phyloP scores from a whole-genome alignment of 2,888 invertebrate genomes.

The Himalopsyche tibetana region DNA sequence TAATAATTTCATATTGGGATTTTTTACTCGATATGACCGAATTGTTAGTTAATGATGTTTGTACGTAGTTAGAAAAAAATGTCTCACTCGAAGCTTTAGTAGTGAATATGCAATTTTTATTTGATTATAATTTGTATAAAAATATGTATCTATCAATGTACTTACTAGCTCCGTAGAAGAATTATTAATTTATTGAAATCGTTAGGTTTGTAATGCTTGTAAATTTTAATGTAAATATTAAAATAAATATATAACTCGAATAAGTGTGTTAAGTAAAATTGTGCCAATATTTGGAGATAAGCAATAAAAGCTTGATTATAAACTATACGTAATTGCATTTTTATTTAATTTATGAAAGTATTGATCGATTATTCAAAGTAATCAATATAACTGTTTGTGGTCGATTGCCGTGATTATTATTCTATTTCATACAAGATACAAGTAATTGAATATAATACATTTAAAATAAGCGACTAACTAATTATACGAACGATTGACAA shows the following conservation, averaged over 20 bases:
- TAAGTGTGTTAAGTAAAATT: slow-evolving; percentile 31
- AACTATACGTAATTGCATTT: not conserved
- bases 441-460: too few species aligned
- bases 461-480: too few species aligned
- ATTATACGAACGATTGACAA: too few species aligned
- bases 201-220: slow-evolving; percentile 39
- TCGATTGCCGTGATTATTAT: too few species aligned
- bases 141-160: slow-evolving; percentile 21
- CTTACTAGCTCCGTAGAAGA: not conserved
- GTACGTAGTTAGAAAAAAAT: not conserved
- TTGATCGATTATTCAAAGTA: not conserved
- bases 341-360: not conserved
- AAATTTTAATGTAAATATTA: slow-evolving; percentile 38
- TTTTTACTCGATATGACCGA: too few species aligned
- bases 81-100: slow-evolving; percentile 41
- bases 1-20: too few species aligned
- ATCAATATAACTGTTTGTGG: too few species aligned
- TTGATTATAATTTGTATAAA: slow-evolving; percentile 6
- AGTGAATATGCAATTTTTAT: slow-evolving; percentile 15
- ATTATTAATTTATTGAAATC: slow-evolving; percentile 41
- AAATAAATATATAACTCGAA: slow-evolving; percentile 7
- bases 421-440: too few species aligned
- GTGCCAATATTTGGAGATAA: slow-evolving; percentile 41
- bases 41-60: too few species aligned
- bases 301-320: slow-evolving; percentile 39